Conservation (phyloP, 37 sponge, comb jelly and placozoan genomes). For the Trichoplax adhaerens region DNA sequence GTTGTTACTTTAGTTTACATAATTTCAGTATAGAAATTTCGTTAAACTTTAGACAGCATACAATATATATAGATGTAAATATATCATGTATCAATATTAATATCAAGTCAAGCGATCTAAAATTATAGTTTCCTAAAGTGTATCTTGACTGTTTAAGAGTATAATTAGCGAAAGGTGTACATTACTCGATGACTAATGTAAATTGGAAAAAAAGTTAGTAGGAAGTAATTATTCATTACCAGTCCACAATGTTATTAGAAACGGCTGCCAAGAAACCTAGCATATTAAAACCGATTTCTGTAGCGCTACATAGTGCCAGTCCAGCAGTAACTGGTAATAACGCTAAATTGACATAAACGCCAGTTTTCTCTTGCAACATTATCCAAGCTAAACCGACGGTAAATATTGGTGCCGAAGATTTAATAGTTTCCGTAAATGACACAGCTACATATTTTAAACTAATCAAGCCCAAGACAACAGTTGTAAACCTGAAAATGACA, state of each 20-base stretch:
- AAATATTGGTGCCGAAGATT: constrained; percentile 30
- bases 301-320: constrained; percentile 15
- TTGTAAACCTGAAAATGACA: constrained; percentile 11
- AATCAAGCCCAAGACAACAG: constrained; percentile 24
- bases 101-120: no score
- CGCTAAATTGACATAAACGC: constrained; percentile 15
- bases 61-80: no score
- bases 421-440: constrained; percentile 29
- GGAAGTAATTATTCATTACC: constrained; percentile 6
- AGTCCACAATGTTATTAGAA: constrained; percentile 25
- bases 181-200: no score
- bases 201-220: no score
- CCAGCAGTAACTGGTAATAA: constrained; percentile 24
- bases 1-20: no score
- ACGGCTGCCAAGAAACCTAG: constrained; percentile 27
- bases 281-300: constrained; percentile 23
- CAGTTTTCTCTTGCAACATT: constrained; percentile 24
- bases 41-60: no score
- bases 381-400: constrained; percentile 23
- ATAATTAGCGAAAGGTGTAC: no score
- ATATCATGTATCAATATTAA: no score
- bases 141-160: no score
- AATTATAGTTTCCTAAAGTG: no score
- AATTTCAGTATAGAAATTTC: no score
- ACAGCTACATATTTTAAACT: constrained; percentile 27